phyloP scores from a whole-genome alignment of 2,888 invertebrate genomes.

The Meghimatium bilineatum region DNA sequence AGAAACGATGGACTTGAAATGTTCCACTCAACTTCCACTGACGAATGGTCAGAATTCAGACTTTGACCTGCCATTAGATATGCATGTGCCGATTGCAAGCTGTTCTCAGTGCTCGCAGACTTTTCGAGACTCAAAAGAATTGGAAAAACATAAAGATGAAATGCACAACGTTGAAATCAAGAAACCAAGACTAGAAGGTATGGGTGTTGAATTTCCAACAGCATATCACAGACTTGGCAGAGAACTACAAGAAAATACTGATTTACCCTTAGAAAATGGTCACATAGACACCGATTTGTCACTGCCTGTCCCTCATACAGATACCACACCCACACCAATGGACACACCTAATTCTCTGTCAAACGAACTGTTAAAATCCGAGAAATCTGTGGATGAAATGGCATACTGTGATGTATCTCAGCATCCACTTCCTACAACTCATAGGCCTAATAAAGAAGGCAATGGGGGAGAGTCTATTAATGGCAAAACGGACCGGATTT shows the following conservation, averaged over 20 bases:
- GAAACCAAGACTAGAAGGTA: constrained; percentile 40
- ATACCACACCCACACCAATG: constrained; percentile 18
- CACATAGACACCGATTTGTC: constrained; percentile 51
- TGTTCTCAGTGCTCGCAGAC: constrained; percentile 56
- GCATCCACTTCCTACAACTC: neutral
- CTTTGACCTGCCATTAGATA: constrained; percentile 59
- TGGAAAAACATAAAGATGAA: constrained; percentile 49
- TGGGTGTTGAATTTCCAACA: constrained; percentile 69
- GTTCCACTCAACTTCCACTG: constrained; percentile 32
- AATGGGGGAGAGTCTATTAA: neutral
- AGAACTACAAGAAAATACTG: constrained; percentile 81
- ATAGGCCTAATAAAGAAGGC: constrained; percentile 22
- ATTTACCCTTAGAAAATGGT: constrained; percentile 59
- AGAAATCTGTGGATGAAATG: neutral
- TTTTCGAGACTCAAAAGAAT: constrained; percentile 53
- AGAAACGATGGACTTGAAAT: neutral
- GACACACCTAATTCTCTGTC: neutral
- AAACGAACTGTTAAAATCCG: neutral
- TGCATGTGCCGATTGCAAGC: constrained; percentile 55
- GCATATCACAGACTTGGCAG: constrained; percentile 88
- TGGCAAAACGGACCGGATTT: constrained; percentile 80
- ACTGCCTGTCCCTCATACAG: constrained; percentile 15
- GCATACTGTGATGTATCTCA: constrained; percentile 3
- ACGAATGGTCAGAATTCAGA: constrained; percentile 57
- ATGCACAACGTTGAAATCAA: constrained; percentile 41